Evolutionary conservation across 1,140 invertebrate species (phyloP), one percentile per base, ranked within the genome.

Genomic region (Artemia franciscana): DNA sequence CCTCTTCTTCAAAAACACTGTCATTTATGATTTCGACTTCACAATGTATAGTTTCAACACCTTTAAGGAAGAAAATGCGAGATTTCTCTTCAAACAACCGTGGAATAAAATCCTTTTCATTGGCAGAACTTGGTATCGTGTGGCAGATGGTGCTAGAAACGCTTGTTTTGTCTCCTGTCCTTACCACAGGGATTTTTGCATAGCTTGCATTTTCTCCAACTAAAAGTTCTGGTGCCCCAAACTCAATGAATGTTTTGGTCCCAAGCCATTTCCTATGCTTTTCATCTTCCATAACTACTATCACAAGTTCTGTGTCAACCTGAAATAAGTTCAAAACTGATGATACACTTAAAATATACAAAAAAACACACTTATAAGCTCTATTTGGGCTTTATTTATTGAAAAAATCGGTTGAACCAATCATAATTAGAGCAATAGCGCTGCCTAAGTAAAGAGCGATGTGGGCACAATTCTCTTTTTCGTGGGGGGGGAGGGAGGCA

Each of bases 1-100:
- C 76, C 51, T 73, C 68, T 5, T 69, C 69, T 68, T 77, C 76
- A 69, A 69, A 74, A 7, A 72, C 62, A 27, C 64, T 59, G 66
- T 77, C 75, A 71, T 77, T 70, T 57, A 75, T 69, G 61, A 77
- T 72, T 18, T 67, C 61, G 4, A 70, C 64, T 58, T 66, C 64
- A 62, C 70, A 70, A 24, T 67, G 66, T 67, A 72, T 68, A 67
- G 69, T 62, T 69, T 64, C 62, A 21, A 67, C 70, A 59, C 74
- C 74, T 60, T 70, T 66, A 26, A 68, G 62, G 64, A 77, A 77
- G 21, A 67, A 67, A 24, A 77, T 68, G 58, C 71, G 68, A 0
- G 74, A 76, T 15, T 60, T 62, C 27, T 75, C 69, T 5, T 64
- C 64, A 2, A 68, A 56, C 4, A 65, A 24, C 24, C 73, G 65